These are phyloP conservation scores for Myotis yumanensis DNA, from an alignment of 2,113 vertebrate genomes.

Conservation along the genomic window DNA sequence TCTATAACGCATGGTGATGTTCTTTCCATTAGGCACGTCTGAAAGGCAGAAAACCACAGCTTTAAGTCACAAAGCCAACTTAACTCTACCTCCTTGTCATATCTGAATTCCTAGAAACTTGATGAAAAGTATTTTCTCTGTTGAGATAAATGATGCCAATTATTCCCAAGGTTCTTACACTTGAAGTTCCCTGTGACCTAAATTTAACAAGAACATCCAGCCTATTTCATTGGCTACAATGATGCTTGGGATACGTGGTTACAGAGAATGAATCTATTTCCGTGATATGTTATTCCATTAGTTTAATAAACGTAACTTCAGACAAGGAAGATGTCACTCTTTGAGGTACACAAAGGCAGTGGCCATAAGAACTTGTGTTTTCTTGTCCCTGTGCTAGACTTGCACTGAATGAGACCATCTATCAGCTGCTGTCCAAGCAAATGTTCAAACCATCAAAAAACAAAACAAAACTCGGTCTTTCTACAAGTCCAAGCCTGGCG, in stretches of 20 bases:
- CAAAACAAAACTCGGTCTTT: too few species aligned
- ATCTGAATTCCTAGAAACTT: neutral
- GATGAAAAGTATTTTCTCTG: fast-evolving
- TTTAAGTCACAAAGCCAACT: slow-evolving; percentile 34
- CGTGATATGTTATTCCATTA: slow-evolving; percentile 46
- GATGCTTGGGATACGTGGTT: neutral
- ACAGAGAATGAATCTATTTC: slow-evolving; percentile 70
- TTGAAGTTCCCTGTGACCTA: slow-evolving; percentile 34
- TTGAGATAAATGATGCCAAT: neutral
- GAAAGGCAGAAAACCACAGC: slow-evolving; percentile 50
- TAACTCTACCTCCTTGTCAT: neutral
- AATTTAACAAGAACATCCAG: slow-evolving; percentile 14
- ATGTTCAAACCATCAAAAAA: slow-evolving; percentile 53
- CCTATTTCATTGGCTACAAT: slow-evolving; percentile 25
- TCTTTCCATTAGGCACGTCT: slow-evolving; percentile 57
- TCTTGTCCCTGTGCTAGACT: slow-evolving; percentile 22
- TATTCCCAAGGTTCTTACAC: neutral
- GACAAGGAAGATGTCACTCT: slow-evolving; percentile 38
- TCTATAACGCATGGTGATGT: slow-evolving; percentile 10
- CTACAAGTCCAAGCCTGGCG: slow-evolving; percentile 22
- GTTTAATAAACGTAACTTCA: slow-evolving; percentile 55
- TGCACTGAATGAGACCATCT: slow-evolving; percentile 50
- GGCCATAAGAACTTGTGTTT: slow-evolving; percentile 32
- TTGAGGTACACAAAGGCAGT: neutral
- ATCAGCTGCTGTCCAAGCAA: neutral